Base-by-base conservation (phyloP, 2,797 vertebrate species). In the Parotocinclus haroldoi region DNA sequence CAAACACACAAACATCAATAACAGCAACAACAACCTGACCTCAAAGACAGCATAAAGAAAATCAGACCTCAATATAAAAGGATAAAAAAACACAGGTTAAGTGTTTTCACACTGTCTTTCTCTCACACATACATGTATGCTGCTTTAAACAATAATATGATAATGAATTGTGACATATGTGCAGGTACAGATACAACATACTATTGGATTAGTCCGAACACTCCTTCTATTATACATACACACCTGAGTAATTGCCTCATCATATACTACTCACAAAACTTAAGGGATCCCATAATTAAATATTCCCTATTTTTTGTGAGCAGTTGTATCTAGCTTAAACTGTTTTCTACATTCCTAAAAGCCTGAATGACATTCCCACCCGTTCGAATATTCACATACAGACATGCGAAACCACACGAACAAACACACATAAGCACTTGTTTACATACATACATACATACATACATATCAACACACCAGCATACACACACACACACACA, bases 241-340 rank as follows among this genome's bases (percentile, higher is more conserved):
- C 75, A 82, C 80, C 80, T 82, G 80, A 82, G 80, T 80, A 80
- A 78, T 69, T 66, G 73, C 60, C 76, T 69, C 68, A 50, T 74
- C 57, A 65, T n/a, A n/a, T n/a, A n/a, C n/a, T n/a, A n/a, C n/a
- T n/a, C n/a, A n/a, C n/a, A n/a, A n/a, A n/a, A n/a, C n/a, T n/a
- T n/a, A n/a, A n/a, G n/a, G n/a, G n/a, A n/a, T n/a, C n/a, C n/a
- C n/a, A n/a, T n/a, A n/a, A n/a, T n/a, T n/a, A n/a, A n/a, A n/a
- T n/a, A n/a, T n/a, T n/a, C n/a, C n/a, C n/a, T n/a, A n/a, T n/a
- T n/a, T n/a, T n/a, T n/a, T n/a, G n/a, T n/a, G n/a, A 66, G 50
- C 69, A 61, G 68, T 74, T 75, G 67, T 55, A 68, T 72, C 73
- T 77, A 74, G 73, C 68, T 63, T 72, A 70, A 70, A 67, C 49